phyloP scores from a whole-genome alignment of 2,797 vertebrate species.

The Aplochiton taeniatus region DNA sequence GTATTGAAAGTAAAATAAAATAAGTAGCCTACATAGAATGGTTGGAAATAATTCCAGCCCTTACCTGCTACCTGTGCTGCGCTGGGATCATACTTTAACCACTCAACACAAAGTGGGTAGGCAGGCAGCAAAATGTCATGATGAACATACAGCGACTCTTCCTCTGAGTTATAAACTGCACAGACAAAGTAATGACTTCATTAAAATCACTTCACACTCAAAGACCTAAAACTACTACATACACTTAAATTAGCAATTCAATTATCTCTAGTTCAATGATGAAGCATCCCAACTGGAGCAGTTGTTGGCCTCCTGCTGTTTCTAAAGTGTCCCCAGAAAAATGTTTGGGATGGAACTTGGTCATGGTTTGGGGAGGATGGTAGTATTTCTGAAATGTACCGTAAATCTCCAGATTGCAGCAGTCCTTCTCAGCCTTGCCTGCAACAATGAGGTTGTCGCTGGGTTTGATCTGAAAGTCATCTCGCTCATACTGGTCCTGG shows the following conservation, averaged over 20 bases:
- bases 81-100: constrained; percentile 96
- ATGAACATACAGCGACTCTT: constrained; percentile 92
- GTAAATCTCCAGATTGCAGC: constrained; percentile 90
- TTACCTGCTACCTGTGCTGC: constrained; percentile 84
- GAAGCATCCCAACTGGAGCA: no score
- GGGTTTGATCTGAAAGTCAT: constrained; percentile 92
- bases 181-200: constrained; percentile 11
- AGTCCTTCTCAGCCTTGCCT: constrained; percentile 89
- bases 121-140: constrained; percentile 93
- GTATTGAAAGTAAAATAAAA: no score
- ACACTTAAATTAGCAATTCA: no score
- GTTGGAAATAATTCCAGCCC: not conserved
- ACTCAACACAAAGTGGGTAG: constrained; percentile 92
- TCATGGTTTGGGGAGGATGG: no score
- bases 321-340: not conserved
- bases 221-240: not conserved
- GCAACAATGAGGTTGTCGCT: constrained; percentile 90
- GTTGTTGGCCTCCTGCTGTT: not conserved
- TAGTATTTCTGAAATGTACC: constrained; percentile 66
- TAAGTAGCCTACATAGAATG: no score
- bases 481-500: constrained; percentile 94
- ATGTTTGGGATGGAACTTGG: no score
- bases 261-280: no score
- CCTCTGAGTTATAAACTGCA: constrained; percentile 92
- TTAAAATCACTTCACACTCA: not conserved